These are phyloP conservation scores for Zenarchopterus dispar DNA, from an alignment of 2,797 vertebrate genomes.

Conservation along the genomic window DNA sequence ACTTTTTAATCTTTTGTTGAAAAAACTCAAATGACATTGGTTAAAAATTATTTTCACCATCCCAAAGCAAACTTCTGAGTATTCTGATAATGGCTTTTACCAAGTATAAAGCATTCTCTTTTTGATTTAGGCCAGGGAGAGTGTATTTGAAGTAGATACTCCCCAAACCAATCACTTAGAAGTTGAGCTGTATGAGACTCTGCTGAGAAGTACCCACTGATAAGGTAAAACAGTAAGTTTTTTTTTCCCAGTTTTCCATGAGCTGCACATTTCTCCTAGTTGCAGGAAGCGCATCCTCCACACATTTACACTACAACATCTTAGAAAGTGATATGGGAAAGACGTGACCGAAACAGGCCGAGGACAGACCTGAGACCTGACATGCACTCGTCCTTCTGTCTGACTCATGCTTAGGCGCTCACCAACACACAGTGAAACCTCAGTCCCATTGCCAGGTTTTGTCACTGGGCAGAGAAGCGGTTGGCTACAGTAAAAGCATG, in stretches of 20 bases:
- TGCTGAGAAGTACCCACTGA: constrained; percentile 52
- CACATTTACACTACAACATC: constrained; percentile 39
- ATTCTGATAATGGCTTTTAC: constrained; percentile 16
- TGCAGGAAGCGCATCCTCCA: constrained; percentile 7
- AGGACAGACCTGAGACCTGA: constrained; percentile 76
- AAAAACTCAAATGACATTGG: constrained; percentile 44
- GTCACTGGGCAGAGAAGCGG: constrained; percentile 79
- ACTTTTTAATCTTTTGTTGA: constrained; percentile 37
- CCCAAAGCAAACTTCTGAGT: constrained; percentile 7
- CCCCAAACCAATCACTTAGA: constrained; percentile 6
- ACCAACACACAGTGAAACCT: constrained; percentile 82
- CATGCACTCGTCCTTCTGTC: constrained; percentile 75
- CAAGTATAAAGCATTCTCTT: constrained; percentile 18
- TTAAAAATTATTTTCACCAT: constrained; percentile 28
- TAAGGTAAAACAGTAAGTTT: constrained; percentile 44
- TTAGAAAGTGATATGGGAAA: constrained; percentile 59
- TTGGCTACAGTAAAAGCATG: constrained; percentile 81
- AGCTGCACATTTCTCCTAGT: constrained; percentile 33
- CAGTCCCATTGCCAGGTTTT: constrained; percentile 81
- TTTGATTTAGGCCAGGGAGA: constrained; percentile 20
- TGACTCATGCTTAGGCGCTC: constrained; percentile 81
- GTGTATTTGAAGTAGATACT: constrained; percentile 15
- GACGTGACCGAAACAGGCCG: constrained; percentile 49
- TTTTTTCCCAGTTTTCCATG: constrained; percentile 30
- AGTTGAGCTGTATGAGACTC: constrained; percentile 47